Evolutionary conservation across 2,888 invertebrate species (phyloP).

Genomic region (Norana najaformis): DNA sequence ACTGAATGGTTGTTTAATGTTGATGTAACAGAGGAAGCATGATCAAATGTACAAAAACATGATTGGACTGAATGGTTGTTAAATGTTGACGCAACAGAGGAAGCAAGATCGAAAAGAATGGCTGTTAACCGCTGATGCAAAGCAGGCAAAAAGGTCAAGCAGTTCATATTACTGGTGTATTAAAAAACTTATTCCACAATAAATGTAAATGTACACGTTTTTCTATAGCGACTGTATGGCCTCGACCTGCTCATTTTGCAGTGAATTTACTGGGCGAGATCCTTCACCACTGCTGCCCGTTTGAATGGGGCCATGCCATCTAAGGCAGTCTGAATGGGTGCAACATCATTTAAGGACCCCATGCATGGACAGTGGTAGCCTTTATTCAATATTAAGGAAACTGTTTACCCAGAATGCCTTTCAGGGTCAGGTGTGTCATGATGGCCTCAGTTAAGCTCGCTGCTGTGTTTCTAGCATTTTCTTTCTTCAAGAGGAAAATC

Average conservation of each 20-base stretch:
- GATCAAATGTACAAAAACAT: no score
- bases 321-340: no score
- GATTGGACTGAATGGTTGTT: background rate
- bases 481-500: constrained; percentile 53
- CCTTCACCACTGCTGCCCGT: no score
- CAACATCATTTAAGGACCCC: no score
- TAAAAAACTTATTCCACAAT: background rate
- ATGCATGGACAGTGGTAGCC: no score
- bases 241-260: no score
- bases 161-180: no score
- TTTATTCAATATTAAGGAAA: background rate
- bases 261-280: no score
- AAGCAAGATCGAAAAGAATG: background rate
- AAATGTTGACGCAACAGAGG: background rate
- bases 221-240: no score
- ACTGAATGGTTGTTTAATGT: no score
- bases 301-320: no score
- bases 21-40: background rate
- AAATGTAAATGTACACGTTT: no score
- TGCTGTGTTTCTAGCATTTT: constrained; percentile 54
- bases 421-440: constrained; percentile 55
- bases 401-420: constrained; percentile 52
- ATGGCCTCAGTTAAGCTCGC: constrained; percentile 55
- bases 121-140: background rate
- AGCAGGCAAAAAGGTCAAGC: background rate